A percentile compares a stretch with the other conserved stretches of the same genome.
Evolutionary conservation across 2,888 invertebrate genomes (phyloP).

Genomic region (Protodeltote pygarga): DNA sequence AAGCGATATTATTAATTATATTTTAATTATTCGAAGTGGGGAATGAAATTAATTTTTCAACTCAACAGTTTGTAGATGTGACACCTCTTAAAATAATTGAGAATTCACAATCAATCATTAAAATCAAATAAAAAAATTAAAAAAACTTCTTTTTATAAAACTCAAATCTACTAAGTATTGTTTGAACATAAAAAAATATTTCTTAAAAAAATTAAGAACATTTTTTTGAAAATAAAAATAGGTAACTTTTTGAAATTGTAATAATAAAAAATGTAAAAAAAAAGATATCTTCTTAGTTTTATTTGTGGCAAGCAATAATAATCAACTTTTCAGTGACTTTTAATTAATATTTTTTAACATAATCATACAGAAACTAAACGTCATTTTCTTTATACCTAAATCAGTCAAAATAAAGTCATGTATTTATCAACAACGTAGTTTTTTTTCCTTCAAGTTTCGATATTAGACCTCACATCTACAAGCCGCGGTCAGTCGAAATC

Average conservation of each 20-base stretch:
- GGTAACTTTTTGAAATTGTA: no score
- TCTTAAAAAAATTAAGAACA: no score
- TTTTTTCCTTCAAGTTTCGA: neutral
- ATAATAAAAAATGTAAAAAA: no score
- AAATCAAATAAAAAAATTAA: constrained; percentile 2
- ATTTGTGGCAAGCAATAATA: no score
- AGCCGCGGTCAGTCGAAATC: constrained; percentile 43
- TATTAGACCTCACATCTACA: constrained; percentile 50
- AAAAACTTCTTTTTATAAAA: neutral
- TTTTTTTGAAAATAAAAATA: no score
- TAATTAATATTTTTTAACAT: no score
- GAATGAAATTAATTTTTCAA: constrained; percentile 64
- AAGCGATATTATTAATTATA: constrained; percentile 74
- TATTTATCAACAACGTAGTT: neutral
- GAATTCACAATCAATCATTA: neutral
- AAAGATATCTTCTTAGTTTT: no score
- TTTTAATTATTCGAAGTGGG: constrained; percentile 64
- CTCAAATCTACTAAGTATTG: neutral
- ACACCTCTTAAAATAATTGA: constrained; percentile 25
- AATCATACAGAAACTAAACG: no score
- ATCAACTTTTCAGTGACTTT: no score
- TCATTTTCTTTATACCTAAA: no score
- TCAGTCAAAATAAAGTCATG: no score
- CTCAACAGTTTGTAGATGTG: constrained; percentile 46
- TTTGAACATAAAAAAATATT: no score